A percentile compares a stretch with the other conserved stretches of the same genome.
These are phyloP conservation scores for Polymixis lichenea DNA, from an alignment of 2,888 invertebrate species.

Conservation along the genomic window DNA sequence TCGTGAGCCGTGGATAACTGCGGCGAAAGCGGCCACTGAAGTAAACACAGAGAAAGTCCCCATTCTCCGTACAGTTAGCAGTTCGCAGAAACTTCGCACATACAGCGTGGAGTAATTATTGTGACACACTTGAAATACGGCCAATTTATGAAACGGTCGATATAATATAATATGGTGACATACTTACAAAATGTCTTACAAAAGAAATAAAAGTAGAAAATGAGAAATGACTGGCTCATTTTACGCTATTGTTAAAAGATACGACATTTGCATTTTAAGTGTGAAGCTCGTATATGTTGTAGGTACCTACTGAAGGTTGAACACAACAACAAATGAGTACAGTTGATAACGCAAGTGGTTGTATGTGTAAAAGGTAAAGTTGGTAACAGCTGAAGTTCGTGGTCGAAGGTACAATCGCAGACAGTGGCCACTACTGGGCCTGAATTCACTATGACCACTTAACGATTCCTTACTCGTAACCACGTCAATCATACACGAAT, in stretches of 20 bases:
- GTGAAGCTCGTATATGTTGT: neutral
- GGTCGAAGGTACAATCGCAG: neutral
- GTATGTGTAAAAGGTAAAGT: conserved; percentile 19
- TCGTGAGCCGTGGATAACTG: conserved; percentile 21
- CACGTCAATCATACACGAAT: too few relatives aligned
- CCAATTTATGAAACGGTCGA: conserved; percentile 15
- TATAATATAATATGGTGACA: conserved; percentile 3
- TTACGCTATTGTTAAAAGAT: conserved; percentile 24
- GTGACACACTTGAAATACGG: conserved; percentile 38
- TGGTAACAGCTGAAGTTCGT: conserved; percentile 4
- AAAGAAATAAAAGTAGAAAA: conserved; percentile 12
- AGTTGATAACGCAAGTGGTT: conserved; percentile 9
- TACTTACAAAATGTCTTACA: conserved; percentile 21
- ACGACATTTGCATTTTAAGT: neutral
- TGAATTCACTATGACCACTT: too few relatives aligned
- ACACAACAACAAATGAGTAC: conserved; percentile 1
- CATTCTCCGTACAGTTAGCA: conserved; percentile 27
- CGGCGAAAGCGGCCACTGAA: conserved; percentile 53
- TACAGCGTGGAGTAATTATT: conserved; percentile 21
- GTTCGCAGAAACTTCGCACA: conserved; percentile 28
- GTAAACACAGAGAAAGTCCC: conserved; percentile 62
- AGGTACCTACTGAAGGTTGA: neutral
- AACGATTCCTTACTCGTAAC: too few relatives aligned
- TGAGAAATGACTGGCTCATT: conserved; percentile 3
- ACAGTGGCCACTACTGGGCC: neutral